phyloP scores from a whole-genome alignment of 2,113 vertebrate genomes.

The Vanacampus margaritifer region DNA sequence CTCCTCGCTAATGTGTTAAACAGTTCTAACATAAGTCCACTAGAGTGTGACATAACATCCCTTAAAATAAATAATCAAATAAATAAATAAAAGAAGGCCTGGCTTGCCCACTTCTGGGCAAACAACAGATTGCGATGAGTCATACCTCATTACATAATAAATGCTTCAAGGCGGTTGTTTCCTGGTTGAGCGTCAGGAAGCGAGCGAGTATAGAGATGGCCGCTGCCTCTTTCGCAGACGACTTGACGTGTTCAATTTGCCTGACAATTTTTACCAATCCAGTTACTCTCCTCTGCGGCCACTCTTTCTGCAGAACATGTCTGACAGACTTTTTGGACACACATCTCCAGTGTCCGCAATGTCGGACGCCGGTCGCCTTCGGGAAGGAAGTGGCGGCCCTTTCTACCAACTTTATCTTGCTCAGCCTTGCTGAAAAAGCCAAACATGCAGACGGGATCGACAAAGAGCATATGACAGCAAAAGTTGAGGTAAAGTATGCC shows the following conservation, averaged over 20 bases:
- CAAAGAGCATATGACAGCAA: neutral
- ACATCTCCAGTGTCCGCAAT: neutral
- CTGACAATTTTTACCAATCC: neutral
- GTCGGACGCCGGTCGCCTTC: neutral
- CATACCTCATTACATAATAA: too few relatives aligned
- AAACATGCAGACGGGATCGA: neutral
- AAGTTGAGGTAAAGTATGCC: neutral
- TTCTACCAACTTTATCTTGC: neutral
- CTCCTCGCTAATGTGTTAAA: too few relatives aligned
- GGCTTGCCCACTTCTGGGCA: too few relatives aligned
- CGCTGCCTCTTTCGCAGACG: slow-evolving; percentile 11
- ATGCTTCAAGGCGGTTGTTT: too few relatives aligned
- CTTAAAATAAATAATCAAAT: too few relatives aligned
- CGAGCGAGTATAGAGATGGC: slow-evolving; percentile 7
- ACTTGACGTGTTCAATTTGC: slow-evolving; percentile 35
- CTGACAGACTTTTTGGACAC: neutral
- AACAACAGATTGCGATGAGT: too few relatives aligned
- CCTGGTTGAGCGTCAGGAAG: neutral
- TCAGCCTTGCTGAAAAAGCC: neutral
- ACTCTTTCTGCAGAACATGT: neutral
- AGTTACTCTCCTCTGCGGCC: neutral
- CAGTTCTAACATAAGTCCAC: too few relatives aligned
- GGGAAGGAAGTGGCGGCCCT: neutral
- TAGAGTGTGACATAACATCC: too few relatives aligned
- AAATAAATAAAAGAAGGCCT: too few relatives aligned